phyloP scores from a whole-genome alignment of 2,113 vertebrate species.

The Rafetus swinhoei region DNA sequence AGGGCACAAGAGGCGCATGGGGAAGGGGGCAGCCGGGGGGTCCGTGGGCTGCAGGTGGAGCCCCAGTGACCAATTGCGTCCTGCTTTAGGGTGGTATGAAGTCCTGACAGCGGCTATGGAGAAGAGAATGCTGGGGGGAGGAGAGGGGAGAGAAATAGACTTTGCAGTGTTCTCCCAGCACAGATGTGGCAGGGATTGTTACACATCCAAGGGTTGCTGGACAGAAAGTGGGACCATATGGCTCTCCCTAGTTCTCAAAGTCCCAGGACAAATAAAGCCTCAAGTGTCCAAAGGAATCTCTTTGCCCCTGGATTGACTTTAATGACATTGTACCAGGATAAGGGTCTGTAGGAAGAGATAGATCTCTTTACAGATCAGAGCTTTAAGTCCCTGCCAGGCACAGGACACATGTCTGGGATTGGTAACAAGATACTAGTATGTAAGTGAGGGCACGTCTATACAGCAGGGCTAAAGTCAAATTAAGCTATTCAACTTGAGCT shows the following conservation, averaged over 20 bases:
- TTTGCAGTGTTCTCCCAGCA: neutral
- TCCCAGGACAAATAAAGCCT: neutral
- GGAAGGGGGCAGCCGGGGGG: no score
- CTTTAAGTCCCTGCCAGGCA: neutral
- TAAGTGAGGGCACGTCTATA: no score
- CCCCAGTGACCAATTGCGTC: neutral
- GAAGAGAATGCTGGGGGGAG: neutral
- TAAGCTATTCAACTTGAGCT: no score
- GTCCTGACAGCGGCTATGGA: neutral
- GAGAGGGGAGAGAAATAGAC: neutral
- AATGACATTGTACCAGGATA: neutral
- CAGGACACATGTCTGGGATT: accelerated
- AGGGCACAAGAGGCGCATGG: no score
- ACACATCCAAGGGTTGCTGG: neutral
- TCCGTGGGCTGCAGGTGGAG: neutral
- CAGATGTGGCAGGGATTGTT: neutral
- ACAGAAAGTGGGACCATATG: neutral
- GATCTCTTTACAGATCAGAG: neutral
- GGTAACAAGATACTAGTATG: accelerated
- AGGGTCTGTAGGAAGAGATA: neutral
- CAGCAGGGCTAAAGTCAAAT: no score
- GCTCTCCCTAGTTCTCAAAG: neutral
- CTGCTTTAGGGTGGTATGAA: neutral
- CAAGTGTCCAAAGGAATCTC: neutral
- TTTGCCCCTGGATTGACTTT: neutral